Evolutionary conservation across 2,797 vertebrate species (phyloP).

Genomic region (Sebastes trivittatus): DNA sequence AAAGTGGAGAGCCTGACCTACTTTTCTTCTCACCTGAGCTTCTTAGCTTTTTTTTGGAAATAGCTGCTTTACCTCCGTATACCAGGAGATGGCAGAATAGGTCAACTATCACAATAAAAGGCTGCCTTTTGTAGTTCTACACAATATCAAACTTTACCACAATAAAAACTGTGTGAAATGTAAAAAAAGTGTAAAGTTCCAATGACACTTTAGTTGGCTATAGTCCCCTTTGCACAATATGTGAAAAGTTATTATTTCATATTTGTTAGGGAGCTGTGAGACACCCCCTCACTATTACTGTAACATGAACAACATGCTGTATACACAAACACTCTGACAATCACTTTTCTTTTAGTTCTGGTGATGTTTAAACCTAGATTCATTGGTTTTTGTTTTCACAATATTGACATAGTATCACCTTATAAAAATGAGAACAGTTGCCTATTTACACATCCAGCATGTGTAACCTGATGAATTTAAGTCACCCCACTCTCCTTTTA

Average conservation of each 20-base stretch:
- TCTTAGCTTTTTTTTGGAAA: background rate
- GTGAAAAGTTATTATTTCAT: background rate
- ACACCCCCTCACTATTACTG: background rate
- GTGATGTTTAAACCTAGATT: background rate
- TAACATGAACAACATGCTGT: background rate
- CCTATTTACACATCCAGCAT: background rate
- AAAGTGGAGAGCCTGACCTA: conserved; percentile 9
- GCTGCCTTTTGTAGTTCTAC: background rate
- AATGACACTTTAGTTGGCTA: background rate
- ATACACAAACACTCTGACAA: background rate
- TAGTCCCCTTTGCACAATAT: background rate
- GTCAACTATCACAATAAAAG: background rate
- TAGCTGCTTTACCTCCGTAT: background rate
- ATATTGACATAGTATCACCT: background rate
- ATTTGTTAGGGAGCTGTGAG: background rate
- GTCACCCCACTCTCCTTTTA: too few species aligned
- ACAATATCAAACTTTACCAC: background rate
- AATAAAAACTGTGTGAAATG: background rate
- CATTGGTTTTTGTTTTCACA: too few species aligned
- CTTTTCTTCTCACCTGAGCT: conserved; percentile 20
- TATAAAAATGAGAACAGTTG: background rate
- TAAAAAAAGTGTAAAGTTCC: background rate
- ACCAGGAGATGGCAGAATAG: conserved; percentile 54
- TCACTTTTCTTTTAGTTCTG: background rate
- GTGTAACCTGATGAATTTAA: background rate